Evolutionary conservation across 2,888 invertebrate species (phyloP).

Genomic region (Scaptodrosophila latifasciaeformis): DNA sequence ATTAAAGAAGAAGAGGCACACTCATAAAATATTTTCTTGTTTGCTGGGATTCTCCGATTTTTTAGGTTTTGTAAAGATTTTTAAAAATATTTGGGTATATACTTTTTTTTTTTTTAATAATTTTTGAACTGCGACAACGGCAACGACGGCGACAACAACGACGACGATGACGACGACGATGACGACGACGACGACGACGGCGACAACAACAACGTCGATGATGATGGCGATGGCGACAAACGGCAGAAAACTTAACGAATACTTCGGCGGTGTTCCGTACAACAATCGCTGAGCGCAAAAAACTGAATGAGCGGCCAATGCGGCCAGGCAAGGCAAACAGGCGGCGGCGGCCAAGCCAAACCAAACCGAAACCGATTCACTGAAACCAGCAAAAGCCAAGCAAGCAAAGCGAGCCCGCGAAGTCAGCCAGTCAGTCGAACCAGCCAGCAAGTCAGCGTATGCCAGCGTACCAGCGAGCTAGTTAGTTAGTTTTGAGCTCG

Average conservation of each 20-base stretch:
- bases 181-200: not conserved
- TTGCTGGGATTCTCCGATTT: no score
- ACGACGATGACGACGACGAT: not conserved
- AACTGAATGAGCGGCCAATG: slow-evolving; percentile 65
- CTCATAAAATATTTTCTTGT: no score
- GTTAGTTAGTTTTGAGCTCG: slow-evolving; percentile 61
- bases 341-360: slow-evolving; percentile 43
- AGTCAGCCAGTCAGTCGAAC: slow-evolving; percentile 22
- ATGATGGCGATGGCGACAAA: no score
- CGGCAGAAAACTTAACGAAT: no score
- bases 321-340: slow-evolving; percentile 64
- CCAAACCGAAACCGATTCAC: not conserved
- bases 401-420: slow-evolving; percentile 41
- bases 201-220: not conserved
- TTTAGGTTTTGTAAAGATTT: no score
- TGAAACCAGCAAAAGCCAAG: slow-evolving; percentile 22
- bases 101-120: no score
- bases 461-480: slow-evolving; percentile 40
- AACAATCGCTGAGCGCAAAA: slow-evolving; percentile 66
- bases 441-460: slow-evolving; percentile 21
- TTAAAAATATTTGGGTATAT: no score
- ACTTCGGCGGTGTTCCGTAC: slow-evolving; percentile 49
- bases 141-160: no score
- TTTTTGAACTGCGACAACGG: no score
- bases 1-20: no score